Base-by-base conservation (phyloP, 1,140 invertebrate genomes). In the Harlomillsia oculata region DNA sequence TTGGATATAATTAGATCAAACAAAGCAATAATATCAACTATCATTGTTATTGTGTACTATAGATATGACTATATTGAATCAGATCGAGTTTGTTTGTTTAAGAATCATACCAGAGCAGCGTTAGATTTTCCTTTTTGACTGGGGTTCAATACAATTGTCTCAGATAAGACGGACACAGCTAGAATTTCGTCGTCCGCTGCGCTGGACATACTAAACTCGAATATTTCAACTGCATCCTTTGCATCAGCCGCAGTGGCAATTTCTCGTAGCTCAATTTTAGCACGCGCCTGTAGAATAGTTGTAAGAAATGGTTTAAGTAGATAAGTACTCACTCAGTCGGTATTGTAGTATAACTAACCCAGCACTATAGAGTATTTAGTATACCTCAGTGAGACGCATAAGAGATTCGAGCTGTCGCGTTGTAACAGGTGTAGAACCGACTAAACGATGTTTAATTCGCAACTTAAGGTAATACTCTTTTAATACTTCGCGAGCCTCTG, bases 381-480 rank as follows among this genome's bases (percentile, higher is more conserved):
- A n/a, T 72, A 83, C 83, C 75, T 92, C 83, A 13, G 89, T 86
- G 2, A 97, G 74, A 67, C 91, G 72, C 32, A 94, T 85, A 41
- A 96, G 76, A 6, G 89, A 91, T 76, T 93, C 86, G 25, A 94
- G 75, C 68, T 94, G 88, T 52, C 90, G 74, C 1, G 80, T 82
- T 6, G 87, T 94, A 32, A 93, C 81, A 2, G 87, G 87, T 11
- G 80, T 80, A 18, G 74, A 74, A 64, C 79, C 77, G 51, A 68
- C 69, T 41, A 70, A 71, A 62, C 86, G 77, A 69, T 81, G 82
- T 53, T 80, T 76, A 65, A 75, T 74, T 21, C 89, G 74, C 32
- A 96, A 74, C 57, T 87, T 76, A 18, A 92, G 71, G 70, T 95
- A 97, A 74, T 89, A 95, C 6, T 83, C 70, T 70, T 86, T 80